These are phyloP conservation scores for Podilymbus podiceps DNA, from an alignment of 2,113 vertebrate species.

Conservation along the genomic window DNA sequence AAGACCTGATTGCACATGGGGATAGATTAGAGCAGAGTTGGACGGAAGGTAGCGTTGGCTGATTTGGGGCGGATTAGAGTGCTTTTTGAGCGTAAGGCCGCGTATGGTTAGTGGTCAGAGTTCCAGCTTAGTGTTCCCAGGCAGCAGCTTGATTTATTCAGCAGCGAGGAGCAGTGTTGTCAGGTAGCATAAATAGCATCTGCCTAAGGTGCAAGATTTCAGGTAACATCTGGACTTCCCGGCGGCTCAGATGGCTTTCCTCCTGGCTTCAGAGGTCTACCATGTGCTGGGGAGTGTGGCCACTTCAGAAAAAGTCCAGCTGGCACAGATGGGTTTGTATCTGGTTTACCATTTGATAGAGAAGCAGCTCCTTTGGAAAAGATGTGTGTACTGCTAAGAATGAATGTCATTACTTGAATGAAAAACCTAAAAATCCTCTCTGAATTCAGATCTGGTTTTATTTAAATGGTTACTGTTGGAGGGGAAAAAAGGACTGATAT, in stretches of 20 bases:
- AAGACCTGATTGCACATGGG: neutral
- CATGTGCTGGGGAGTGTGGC: slow-evolving; percentile 77
- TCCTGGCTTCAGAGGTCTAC: slow-evolving; percentile 72
- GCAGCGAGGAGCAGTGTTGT: neutral
- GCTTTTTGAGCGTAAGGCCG: neutral
- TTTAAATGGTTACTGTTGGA: neutral
- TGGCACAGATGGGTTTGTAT: slow-evolving; percentile 80
- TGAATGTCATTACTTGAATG: neutral
- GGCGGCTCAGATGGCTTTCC: slow-evolving; percentile 62
- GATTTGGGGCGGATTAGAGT: neutral
- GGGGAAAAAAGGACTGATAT: neutral
- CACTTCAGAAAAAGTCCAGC: slow-evolving; percentile 72
- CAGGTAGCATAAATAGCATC: slow-evolving; percentile 1
- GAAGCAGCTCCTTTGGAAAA: neutral
- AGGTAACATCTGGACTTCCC: neutral
- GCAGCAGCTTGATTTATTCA: neutral
- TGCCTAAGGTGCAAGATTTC: slow-evolving; percentile 42
- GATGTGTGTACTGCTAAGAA: neutral
- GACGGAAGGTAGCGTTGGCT: neutral
- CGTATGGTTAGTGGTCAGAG: neutral
- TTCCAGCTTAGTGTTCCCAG: neutral
- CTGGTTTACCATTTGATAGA: neutral
- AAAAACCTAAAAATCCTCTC: neutral
- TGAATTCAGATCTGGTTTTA: neutral
- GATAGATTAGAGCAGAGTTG: neutral